Evolutionary conservation across 1,140 invertebrate genomes (phyloP), one percentile per base, ranked within the genome.

Genomic region (Tenebrio molitor): DNA sequence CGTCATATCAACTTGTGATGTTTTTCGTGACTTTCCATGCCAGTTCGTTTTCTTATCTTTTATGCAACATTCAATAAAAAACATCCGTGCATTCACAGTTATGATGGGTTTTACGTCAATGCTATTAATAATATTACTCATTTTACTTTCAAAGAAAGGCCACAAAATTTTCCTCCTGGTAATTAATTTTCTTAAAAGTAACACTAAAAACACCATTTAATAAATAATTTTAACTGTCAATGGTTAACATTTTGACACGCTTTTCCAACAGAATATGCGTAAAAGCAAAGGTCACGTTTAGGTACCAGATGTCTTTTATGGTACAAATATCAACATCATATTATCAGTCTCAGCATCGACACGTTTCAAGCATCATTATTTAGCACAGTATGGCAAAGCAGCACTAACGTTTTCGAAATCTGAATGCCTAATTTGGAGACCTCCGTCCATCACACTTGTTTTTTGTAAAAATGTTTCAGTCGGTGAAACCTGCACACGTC

Each of bases 161-260:
- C 72, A 4, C 6, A 44, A 19, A 71, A 74, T 71, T 74, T 74
- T 29, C 72, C 72, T 12, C 72, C 72, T 58, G 72, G 72, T 91
- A 73, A 74, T 90, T 0, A 84, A 89, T 53, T 81, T 89, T 25
- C 81, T 88, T 6, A 82, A 84, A 1, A 84, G 84, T 58, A 88
- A 2, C 85, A 88, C 21, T 63, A 34, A 21, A 41, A 44, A 2
- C 19, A 58, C 58, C 71, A 77, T 46, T n/a, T 25, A 16, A 71
- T 75, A 75, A 33, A 42, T 36, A 41, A 7, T 29, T 8, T 3
- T 4, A 53, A 62, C 2, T 8, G 34, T 39, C 3, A 10, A 33
- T 5, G 10, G 4, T 33, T 5, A 10, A 5, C 4, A 33, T 33
- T 4, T 5, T 4, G 4, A 33, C n/a, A n/a, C n/a, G n/a, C 4